These are phyloP conservation scores for Cyphomyrus discorhynchus DNA, from an alignment of 2,113 vertebrate species.

Conservation along the genomic window DNA sequence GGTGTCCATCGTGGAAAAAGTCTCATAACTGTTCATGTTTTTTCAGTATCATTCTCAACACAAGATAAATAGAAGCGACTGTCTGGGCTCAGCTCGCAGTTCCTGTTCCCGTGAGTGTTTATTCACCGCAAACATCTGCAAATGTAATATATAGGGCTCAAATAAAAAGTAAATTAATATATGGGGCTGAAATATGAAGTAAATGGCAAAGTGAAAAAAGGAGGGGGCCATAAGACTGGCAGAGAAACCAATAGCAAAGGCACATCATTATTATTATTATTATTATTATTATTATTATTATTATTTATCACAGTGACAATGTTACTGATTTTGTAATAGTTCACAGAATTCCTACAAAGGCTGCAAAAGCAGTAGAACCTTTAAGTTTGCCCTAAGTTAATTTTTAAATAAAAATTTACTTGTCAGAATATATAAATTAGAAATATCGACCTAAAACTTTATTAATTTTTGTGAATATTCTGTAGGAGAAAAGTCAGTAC, in stretches of 20 bases:
- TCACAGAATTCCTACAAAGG: not conserved
- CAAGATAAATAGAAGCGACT: not conserved
- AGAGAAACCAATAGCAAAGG: not conserved
- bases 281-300: not conserved
- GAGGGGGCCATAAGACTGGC: not conserved
- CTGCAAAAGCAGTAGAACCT: not conserved
- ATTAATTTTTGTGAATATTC: not conserved
- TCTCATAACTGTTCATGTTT: not conserved
- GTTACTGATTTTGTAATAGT: not conserved
- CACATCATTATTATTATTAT: not conserved
- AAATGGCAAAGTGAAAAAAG: not conserved
- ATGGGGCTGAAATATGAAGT: not conserved
- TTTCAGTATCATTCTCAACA: not conserved
- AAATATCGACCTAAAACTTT: not conserved
- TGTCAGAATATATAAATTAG: not conserved
- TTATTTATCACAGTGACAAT: not conserved
- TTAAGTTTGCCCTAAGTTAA: not conserved
- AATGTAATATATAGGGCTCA: not conserved
- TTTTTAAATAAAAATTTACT: not conserved
- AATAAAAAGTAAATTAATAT: not conserved
- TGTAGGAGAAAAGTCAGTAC: not conserved
- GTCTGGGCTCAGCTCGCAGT: not conserved
- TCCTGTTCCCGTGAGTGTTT: not conserved
- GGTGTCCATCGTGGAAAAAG: not conserved
- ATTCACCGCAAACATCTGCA: not conserved